Percentiles rank a stretch among this genome's conserved stretches.
phyloP scores from a whole-genome alignment of 1,140 invertebrate genomes.

The Lepidurus apus region DNA sequence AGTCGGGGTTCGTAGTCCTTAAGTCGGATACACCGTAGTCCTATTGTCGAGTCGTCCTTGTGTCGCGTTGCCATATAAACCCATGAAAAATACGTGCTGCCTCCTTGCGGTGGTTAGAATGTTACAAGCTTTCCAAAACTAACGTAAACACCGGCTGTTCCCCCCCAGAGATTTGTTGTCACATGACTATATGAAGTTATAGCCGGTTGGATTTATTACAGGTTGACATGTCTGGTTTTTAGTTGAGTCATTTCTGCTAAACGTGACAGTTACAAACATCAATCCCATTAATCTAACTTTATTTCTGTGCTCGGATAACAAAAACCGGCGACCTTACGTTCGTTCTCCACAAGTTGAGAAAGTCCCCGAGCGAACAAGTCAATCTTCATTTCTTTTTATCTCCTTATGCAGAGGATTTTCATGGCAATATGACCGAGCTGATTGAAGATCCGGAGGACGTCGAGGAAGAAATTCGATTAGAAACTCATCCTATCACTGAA shows the following conservation, averaged over 20 bases:
- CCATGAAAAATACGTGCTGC: too few species aligned
- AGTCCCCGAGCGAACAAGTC: constrained; percentile 7
- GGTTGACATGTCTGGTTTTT: too few species aligned
- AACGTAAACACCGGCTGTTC: too few species aligned
- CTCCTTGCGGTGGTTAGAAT: too few species aligned
- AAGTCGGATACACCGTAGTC: too few species aligned
- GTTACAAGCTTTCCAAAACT: too few species aligned
- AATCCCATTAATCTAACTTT: background rate
- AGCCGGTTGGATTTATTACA: background rate
- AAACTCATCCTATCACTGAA: constrained; percentile 24
- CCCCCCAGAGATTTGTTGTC: background rate
- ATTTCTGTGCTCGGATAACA: background rate
- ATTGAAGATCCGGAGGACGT: constrained; percentile 12
- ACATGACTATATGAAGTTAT: background rate
- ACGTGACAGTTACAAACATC: background rate
- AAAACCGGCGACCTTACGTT: constrained; percentile 40
- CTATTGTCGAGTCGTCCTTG: too few species aligned
- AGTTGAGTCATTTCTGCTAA: background rate
- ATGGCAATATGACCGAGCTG: constrained; percentile 27
- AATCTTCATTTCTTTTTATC: background rate
- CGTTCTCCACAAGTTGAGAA: background rate
- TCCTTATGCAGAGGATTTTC: constrained; percentile 24
- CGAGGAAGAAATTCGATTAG: constrained; percentile 26
- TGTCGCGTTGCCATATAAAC: too few species aligned
- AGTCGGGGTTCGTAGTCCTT: too few species aligned